A percentile compares a stretch with the other conserved stretches of the same genome.
Evolutionary conservation across 2,888 invertebrate genomes (phyloP).

Genomic region (Drosophila histrio): DNA sequence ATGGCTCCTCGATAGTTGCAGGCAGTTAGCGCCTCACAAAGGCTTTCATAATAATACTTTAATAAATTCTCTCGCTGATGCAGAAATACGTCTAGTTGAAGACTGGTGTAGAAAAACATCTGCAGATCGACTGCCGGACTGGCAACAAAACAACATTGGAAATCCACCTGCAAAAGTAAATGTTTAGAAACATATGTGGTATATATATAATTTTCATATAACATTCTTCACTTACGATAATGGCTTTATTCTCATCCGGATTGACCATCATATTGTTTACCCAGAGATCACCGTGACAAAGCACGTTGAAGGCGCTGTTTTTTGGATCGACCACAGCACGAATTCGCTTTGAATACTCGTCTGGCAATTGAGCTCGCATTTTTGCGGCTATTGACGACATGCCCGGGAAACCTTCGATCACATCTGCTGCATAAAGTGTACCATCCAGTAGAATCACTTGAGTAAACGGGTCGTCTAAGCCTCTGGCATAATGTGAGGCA

Average conservation of each 20-base stretch:
- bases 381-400: conserved; percentile 82
- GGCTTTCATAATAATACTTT: conserved; percentile 60
- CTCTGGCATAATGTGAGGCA: conserved; percentile 54
- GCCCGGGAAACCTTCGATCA: conserved; percentile 72
- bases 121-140: conserved; percentile 82
- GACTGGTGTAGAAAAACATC: conserved; percentile 81
- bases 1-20: conserved; percentile 33
- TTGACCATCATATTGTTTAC: conserved; percentile 81
- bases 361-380: conserved; percentile 67
- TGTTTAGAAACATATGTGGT: neutral
- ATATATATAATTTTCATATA: neutral
- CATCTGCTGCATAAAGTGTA: conserved; percentile 45
- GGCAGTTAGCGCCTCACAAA: conserved; percentile 59
- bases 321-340: conserved; percentile 48
- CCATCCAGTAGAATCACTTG: conserved; percentile 56
- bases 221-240: conserved; percentile 63
- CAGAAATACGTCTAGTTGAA: conserved; percentile 70
- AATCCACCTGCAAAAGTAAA: conserved; percentile 73
- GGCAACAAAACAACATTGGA: conserved; percentile 78
- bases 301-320: conserved; percentile 78
- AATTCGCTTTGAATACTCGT: conserved; percentile 53
- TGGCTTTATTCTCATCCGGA: conserved; percentile 28
- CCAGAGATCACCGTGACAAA: conserved; percentile 86
- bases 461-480: conserved; percentile 37
- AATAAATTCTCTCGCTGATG: conserved; percentile 66